These are phyloP conservation scores for Dynastes maya DNA, from an alignment of 2,888 invertebrate genomes.

Conservation along the genomic window DNA sequence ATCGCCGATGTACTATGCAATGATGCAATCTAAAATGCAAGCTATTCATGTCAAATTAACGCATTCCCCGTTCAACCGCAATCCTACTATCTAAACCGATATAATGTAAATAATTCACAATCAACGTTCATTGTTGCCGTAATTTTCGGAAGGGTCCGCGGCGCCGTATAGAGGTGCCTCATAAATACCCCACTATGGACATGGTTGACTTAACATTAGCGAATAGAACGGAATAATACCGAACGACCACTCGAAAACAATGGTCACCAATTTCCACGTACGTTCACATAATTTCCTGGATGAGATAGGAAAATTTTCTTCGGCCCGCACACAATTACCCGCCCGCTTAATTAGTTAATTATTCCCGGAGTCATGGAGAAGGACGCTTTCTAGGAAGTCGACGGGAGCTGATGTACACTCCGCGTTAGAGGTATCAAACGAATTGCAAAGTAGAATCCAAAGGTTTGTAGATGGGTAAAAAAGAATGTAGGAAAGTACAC, in stretches of 20 bases:
- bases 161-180: neutral
- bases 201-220: constrained; percentile 11
- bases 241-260: constrained; percentile 34
- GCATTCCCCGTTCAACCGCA: constrained; percentile 16
- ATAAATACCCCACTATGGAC: constrained; percentile 10
- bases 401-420: neutral
- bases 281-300: constrained; percentile 36
- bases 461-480: too few relatives aligned
- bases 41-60: constrained; percentile 14
- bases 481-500: too few relatives aligned
- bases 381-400: constrained; percentile 20
- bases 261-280: constrained; percentile 28
- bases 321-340: constrained; percentile 3
- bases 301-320: constrained; percentile 39
- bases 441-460: too few relatives aligned
- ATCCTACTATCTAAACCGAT: neutral
- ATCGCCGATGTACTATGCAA: neutral
- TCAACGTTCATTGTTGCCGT: constrained; percentile 29
- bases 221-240: constrained; percentile 17
- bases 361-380: constrained; percentile 3
- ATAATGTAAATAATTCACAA: constrained; percentile 35
- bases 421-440: too few relatives aligned
- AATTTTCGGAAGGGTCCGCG: constrained; percentile 14
- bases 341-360: constrained; percentile 32
- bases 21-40: constrained; percentile 2